phyloP scores from a whole-genome alignment of 2,797 vertebrate species.

The Rhinella marina region DNA sequence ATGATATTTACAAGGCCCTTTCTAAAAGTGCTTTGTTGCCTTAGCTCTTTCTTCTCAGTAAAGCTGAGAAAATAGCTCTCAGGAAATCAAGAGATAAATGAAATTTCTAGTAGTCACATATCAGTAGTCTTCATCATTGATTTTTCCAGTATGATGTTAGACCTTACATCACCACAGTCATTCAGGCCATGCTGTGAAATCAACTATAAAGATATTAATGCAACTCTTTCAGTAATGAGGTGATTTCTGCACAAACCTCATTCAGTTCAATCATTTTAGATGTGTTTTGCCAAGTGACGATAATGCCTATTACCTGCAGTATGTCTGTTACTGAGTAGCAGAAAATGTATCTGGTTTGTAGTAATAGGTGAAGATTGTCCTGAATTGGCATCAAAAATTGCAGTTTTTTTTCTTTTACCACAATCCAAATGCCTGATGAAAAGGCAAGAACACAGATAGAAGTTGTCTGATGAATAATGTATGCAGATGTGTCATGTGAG shows the following conservation, averaged over 20 bases:
- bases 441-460: no score
- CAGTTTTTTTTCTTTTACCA: neutral
- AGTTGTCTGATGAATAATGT: no score
- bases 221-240: conserved; percentile 36
- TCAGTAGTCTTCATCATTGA: conserved; percentile 41
- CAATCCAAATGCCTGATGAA: neutral
- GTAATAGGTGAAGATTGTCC: neutral
- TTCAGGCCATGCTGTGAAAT: conserved; percentile 35
- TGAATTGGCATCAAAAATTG: neutral
- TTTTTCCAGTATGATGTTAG: conserved; percentile 23
- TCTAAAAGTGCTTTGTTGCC: neutral
- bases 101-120: conserved; percentile 28
- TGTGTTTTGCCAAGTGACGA: conserved; percentile 32
- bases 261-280: conserved; percentile 37
- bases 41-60: neutral
- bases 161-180: conserved; percentile 12
- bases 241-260: conserved; percentile 36
- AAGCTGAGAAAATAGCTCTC: neutral
- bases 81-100: conserved; percentile 18
- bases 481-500: no score
- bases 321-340: conserved; percentile 15
- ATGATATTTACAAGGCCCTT: neutral
- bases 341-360: conserved; percentile 2
- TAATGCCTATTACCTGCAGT: conserved; percentile 37
- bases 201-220: conserved; percentile 43